Evolutionary conservation across 2,888 invertebrate genomes (phyloP).

Genomic region (Synergus umbraculus): DNA sequence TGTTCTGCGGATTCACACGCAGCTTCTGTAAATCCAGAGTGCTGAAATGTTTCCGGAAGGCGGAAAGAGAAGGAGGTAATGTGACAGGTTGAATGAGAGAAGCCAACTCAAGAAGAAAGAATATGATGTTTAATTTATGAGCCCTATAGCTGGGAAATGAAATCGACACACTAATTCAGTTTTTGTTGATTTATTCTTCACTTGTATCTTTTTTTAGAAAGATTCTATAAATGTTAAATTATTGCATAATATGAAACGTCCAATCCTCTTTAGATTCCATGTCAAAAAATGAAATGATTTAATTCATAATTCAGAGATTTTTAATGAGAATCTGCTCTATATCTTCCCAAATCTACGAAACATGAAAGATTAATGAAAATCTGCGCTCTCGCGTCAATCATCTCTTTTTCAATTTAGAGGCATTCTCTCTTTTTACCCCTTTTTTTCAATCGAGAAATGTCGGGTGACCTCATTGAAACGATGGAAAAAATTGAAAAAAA

Average conservation of each 20-base stretch:
- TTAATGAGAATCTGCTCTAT: not conserved
- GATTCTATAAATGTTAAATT: not conserved
- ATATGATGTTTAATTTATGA: not conserved
- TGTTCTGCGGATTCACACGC: slow-evolving; percentile 3
- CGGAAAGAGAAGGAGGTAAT: not conserved
- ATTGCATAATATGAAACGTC: slow-evolving; percentile 2
- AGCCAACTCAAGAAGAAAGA: not conserved
- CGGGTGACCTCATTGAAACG: slow-evolving; percentile 5
- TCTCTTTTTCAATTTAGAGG: slow-evolving; percentile 22
- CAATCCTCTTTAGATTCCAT: not conserved
- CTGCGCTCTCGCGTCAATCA: slow-evolving; percentile 34
- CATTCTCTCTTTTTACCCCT: not conserved
- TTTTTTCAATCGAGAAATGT: slow-evolving; percentile 19
- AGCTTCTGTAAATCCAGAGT: not conserved
- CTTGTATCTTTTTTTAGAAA: not conserved
- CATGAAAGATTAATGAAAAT: not conserved
- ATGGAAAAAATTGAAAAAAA: slow-evolving; percentile 4
- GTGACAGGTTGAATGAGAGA: slow-evolving; percentile 11
- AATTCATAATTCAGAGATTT: not conserved
- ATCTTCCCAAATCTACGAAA: not conserved
- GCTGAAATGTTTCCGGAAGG: not conserved
- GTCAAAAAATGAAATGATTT: not conserved
- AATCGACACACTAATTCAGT: not conserved
- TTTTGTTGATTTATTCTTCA: not conserved
- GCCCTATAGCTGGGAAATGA: not conserved